Percentiles rank a stretch among this genome's conserved stretches.
phyloP scores from a whole-genome alignment of 37 sponge, comb jelly and placozoan species.

The Tethya wilhelma region DNA sequence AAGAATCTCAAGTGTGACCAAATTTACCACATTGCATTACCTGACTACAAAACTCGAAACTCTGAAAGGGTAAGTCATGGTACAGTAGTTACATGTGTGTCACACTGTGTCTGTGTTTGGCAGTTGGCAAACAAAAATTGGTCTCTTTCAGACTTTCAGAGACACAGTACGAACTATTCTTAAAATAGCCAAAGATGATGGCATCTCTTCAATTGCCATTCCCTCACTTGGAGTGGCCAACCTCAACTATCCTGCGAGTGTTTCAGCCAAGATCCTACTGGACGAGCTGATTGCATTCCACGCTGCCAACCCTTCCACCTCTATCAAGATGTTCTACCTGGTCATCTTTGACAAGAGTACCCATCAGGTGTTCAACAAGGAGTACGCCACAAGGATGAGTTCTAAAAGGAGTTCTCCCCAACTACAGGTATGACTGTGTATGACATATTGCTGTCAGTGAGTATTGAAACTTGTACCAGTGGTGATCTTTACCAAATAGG shows the following conservation, averaged over 20 bases:
- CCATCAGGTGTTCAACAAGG: constrained; percentile 26
- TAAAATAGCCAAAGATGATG: constrained; percentile 6
- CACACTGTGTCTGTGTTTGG: neutral
- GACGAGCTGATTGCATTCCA: constrained; percentile 34
- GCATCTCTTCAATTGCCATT: constrained; percentile 26
- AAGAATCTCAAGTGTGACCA: constrained; percentile 24
- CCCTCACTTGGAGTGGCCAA: constrained; percentile 45
- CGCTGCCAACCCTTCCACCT: neutral
- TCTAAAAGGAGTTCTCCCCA: too few species aligned
- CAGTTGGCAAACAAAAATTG: neutral
- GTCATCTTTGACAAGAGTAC: constrained; percentile 27
- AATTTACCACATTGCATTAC: constrained; percentile 25
- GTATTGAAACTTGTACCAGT: too few species aligned
- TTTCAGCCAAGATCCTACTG: constrained; percentile 28
- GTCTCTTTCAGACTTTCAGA: constrained; percentile 9
- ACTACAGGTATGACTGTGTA: too few species aligned
- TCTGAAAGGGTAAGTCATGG: constrained; percentile 40
- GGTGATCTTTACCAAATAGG: too few species aligned
- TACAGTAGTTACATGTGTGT: neutral
- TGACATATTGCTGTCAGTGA: too few species aligned
- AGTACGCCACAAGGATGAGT: constrained; percentile 6
- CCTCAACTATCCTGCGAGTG: constrained; percentile 30
- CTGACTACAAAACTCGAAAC: constrained; percentile 1
- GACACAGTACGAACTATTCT: constrained; percentile 18
- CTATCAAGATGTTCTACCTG: constrained; percentile 10